phyloP scores from a whole-genome alignment of 1,140 invertebrate species.

The Pachypsylla venusta region DNA sequence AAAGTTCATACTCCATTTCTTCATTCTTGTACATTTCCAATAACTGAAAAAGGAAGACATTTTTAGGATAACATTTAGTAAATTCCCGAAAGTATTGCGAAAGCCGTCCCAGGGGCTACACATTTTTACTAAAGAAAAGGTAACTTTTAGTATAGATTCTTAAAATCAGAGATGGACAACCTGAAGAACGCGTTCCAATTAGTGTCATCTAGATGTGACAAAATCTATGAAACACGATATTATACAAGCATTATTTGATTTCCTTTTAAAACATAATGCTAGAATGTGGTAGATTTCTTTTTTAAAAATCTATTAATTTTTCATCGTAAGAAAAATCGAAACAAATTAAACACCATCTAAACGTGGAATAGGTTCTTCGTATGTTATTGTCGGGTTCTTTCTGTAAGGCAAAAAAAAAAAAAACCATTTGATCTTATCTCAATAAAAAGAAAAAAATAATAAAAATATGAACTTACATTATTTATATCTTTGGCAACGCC shows the following conservation, averaged over 20 bases:
- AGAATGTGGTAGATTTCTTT: too few relatives aligned
- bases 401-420: not conserved
- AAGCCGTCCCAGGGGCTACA: not conserved
- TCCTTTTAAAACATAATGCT: too few relatives aligned
- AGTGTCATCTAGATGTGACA: too few relatives aligned
- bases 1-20: conserved; percentile 80
- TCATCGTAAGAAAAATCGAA: too few relatives aligned
- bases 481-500: conserved; percentile 81
- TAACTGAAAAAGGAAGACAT: conserved; percentile 45
- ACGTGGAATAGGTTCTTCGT: not conserved
- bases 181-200: not conserved
- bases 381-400: not conserved
- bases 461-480: conserved; percentile 45
- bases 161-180: not conserved
- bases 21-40: conserved; percentile 92
- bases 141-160: not conserved
- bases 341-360: not conserved
- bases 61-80: not conserved
- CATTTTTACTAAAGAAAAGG: too few relatives aligned
- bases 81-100: not conserved
- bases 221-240: too few relatives aligned
- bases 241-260: too few relatives aligned
- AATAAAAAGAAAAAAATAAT: conserved; percentile 12
- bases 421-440: not conserved
- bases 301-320: too few relatives aligned